Percentiles rank a stretch among this genome's conserved stretches.
Conservation (phyloP, 1,140 invertebrate species). For the Microvelia longipes region DNA sequence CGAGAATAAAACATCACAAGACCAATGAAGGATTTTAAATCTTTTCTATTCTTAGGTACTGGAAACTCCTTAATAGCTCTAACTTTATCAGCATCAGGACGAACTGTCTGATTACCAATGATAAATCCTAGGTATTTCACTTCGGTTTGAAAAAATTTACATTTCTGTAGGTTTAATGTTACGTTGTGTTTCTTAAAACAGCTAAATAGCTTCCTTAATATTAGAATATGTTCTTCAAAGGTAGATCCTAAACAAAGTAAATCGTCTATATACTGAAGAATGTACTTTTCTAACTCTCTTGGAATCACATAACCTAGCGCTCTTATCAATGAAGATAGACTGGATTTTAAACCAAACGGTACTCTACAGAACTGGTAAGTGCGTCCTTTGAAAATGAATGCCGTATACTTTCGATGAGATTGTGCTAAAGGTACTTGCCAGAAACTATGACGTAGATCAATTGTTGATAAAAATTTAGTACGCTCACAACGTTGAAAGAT, state of each 20-base stretch:
- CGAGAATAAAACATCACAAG: background rate
- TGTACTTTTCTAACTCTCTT: background rate
- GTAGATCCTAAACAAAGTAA: background rate
- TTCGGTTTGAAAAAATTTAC: background rate
- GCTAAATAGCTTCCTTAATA: background rate
- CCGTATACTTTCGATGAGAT: background rate
- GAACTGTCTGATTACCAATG: background rate
- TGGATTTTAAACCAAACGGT: constrained; percentile 1
- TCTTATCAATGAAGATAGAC: background rate
- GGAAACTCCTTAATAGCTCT: background rate
- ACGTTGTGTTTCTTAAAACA: background rate
- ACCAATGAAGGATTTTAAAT: background rate
- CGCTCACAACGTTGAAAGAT: background rate
- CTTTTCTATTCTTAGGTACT: background rate
- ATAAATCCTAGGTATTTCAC: background rate
- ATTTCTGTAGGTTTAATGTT: background rate
- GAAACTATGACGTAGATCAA: background rate
- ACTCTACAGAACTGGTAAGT: background rate
- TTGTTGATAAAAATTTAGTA: background rate
- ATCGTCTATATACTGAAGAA: background rate
- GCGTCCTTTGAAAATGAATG: background rate
- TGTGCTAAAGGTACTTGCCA: background rate
- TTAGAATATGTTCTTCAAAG: background rate
- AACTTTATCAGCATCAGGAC: background rate
- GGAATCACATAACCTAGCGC: background rate